These are phyloP conservation scores for Martes flavigula DNA, from an alignment of 2,797 vertebrate genomes.

Conservation along the genomic window DNA sequence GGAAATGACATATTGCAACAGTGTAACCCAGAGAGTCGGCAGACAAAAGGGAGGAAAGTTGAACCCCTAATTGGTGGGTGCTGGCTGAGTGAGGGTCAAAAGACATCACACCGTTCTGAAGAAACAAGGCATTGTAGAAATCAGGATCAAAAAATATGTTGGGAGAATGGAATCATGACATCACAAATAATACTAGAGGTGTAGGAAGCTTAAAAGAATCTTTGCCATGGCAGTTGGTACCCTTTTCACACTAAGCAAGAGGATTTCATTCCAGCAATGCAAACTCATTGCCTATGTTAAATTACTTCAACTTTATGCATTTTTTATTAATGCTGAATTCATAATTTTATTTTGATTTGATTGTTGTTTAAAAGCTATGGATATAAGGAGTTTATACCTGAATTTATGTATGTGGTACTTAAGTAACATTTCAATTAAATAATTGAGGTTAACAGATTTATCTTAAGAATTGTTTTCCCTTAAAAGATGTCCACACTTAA, in stretches of 20 bases:
- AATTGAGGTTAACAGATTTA: not conserved
- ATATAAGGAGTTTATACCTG: not conserved
- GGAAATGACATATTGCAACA: not conserved
- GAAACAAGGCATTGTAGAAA: not conserved
- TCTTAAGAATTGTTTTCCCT: not conserved
- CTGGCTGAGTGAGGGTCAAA: not conserved
- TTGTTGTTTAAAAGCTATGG: not conserved
- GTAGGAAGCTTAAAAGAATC: not conserved
- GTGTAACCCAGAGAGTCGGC: not conserved
- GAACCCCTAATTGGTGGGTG: not conserved
- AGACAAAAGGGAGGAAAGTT: not conserved
- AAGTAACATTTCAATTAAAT: slow-evolving; percentile 29
- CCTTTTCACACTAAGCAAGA: not conserved
- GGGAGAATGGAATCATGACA: not conserved
- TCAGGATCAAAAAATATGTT: not conserved
- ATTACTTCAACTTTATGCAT: not conserved
- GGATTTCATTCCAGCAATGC: not conserved
- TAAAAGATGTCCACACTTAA: not conserved
- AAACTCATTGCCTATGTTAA: not conserved
- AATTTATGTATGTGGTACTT: not conserved
- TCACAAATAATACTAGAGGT: not conserved
- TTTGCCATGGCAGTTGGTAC: not conserved
- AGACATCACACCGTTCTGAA: not conserved
- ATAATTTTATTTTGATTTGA: slow-evolving; percentile 41
- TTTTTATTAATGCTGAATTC: slow-evolving; percentile 9